Base-by-base conservation (phyloP, 2,888 invertebrate genomes). In the Heliconius ismenius region DNA sequence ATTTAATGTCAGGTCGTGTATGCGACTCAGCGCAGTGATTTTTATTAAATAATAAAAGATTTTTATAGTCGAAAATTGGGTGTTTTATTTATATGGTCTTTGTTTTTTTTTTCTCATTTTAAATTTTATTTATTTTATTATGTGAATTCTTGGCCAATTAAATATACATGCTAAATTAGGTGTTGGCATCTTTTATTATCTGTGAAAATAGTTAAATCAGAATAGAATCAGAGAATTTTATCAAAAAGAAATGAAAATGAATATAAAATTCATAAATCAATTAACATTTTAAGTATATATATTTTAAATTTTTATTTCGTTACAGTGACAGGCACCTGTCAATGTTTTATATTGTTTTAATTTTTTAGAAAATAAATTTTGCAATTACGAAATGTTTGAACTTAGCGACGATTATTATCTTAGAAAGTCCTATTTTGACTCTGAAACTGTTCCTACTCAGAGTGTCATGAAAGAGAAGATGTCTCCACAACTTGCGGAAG, bases 21-120 rank as follows among this genome's bases (percentile, higher is more conserved):
- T 86, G 84, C 87, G 86, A 83, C 83, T 85, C 86, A 85, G 82
- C 90, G 90, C 93, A 93, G 92, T 93, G 92, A 89, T 92, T 93
- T 92, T 91, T 90, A 92, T 90, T 90, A 65, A 79, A 76, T 76
- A 64, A 64, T 43, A 49, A 93, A 93, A 91, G 87, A 90, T 90
- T 93, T 93, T 94, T 93, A 92, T 92, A 93, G 92, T 92, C 92
- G 89, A 88, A 83, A 76, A 28, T 67, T 24, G 39, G 74, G 70
- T 83, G 81, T 87, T 88, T 88, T 84, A 85, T 86, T 87, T 82
- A 15, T 78, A 70, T 65, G 15, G 15, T 3, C 39, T 26, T 39
- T 24, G 9, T n/a, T 65, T n/a, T 13, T 36, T n/a, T 13, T 39
- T 9, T 11, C 18, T 54, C 2, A 9, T 58, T 21, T 49, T 21